Conservation (phyloP, 2,797 vertebrate species). For the Sphenopsis melanotis region DNA sequence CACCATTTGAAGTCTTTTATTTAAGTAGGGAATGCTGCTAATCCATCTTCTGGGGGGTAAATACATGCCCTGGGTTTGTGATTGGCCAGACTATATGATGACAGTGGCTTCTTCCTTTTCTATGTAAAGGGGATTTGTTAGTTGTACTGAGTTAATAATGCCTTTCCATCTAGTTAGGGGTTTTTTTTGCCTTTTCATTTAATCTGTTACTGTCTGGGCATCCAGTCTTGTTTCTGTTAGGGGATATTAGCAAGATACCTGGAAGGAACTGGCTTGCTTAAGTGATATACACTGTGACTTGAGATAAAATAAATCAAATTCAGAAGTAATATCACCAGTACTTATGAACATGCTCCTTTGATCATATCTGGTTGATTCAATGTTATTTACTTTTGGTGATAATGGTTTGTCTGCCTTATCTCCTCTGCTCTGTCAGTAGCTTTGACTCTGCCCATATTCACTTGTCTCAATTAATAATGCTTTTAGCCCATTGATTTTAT, state of each 20-base stretch:
- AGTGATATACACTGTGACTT: background rate
- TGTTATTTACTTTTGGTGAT: slow-evolving; percentile 40
- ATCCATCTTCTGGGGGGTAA: background rate
- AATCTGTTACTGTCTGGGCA: background rate
- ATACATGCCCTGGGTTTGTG: background rate
- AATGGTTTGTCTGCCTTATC: slow-evolving; percentile 56
- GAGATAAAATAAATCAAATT: slow-evolving; percentile 61
- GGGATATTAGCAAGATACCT: slow-evolving; percentile 24
- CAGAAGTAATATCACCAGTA: slow-evolving; percentile 7
- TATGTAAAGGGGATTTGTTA: background rate
- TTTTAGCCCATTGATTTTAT: slow-evolving; percentile 26
- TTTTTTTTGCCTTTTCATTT: background rate
- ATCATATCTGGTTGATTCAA: slow-evolving; percentile 29
- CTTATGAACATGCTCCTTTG: slow-evolving; percentile 15
- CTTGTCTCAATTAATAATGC: slow-evolving; percentile 49
- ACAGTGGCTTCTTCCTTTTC: background rate
- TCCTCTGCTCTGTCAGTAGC: background rate
- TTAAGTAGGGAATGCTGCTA: background rate
- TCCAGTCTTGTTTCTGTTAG: background rate
- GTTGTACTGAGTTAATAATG: background rate
- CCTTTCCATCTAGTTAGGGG: background rate
- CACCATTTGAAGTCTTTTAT: background rate
- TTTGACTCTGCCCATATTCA: background rate
- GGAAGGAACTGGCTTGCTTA: slow-evolving; percentile 29
- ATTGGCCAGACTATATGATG: background rate